These are phyloP conservation scores for Leptinotarsa defecta DNA, from an alignment of 1,140 invertebrate species.

Conservation along the genomic window DNA sequence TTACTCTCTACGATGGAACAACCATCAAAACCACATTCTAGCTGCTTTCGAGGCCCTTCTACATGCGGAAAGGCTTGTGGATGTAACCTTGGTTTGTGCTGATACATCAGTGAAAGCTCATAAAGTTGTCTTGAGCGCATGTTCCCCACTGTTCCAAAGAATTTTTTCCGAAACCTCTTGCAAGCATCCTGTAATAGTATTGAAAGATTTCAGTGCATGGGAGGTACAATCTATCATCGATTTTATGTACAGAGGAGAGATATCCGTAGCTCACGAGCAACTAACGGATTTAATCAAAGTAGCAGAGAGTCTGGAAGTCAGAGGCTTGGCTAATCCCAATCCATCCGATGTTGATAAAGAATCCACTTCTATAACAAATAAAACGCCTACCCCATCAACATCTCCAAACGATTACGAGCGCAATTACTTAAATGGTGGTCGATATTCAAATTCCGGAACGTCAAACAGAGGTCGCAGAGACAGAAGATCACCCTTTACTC, in stretches of 20 bases:
- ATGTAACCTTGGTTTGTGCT: conserved; percentile 86
- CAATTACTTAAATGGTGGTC: conserved; percentile 38
- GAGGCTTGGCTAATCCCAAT: conserved; percentile 76
- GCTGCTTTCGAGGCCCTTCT: conserved; percentile 83
- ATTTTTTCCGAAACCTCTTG: conserved; percentile 91
- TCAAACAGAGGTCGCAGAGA: conserved; percentile 40
- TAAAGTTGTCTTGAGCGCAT: conserved; percentile 88
- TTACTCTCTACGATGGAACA: conserved; percentile 90
- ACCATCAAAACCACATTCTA: conserved; percentile 85
- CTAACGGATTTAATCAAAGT: conserved; percentile 80
- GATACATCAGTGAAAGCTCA: conserved; percentile 82
- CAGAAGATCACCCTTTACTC: conserved; percentile 42
- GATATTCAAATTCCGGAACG: conserved; percentile 44
- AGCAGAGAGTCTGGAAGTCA: conserved; percentile 82
- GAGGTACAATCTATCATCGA: conserved; percentile 87
- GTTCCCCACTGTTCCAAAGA: conserved; percentile 86
- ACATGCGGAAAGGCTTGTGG: conserved; percentile 82
- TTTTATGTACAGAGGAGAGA: conserved; percentile 92
- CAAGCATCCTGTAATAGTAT: conserved; percentile 88
- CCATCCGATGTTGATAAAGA: conserved; percentile 63
- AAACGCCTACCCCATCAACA: conserved; percentile 64
- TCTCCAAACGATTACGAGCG: conserved; percentile 63
- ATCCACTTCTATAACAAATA: conserved; percentile 47
- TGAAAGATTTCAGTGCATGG: conserved; percentile 85
- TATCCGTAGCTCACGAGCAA: conserved; percentile 82